These are phyloP conservation scores for Embiotoca jacksoni DNA, from an alignment of 2,113 vertebrate genomes.

Conservation along the genomic window DNA sequence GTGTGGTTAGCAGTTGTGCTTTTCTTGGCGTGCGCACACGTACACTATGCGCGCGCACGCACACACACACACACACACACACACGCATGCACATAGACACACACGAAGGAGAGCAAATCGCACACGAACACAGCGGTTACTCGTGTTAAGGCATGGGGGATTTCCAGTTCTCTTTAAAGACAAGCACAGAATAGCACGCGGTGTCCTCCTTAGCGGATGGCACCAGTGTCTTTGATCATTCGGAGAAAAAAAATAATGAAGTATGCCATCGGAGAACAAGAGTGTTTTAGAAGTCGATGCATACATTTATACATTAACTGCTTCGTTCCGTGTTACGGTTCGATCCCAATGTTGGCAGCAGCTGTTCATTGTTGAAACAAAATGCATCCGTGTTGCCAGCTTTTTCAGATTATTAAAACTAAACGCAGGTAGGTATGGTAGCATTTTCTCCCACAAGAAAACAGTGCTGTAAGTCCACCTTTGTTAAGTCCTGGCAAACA, in stretches of 20 bases:
- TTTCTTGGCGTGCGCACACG: constrained; percentile 36
- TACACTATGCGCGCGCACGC: constrained; percentile 30
- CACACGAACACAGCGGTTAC: constrained; percentile 3
- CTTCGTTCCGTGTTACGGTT: no score
- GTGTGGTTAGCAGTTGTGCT: constrained; percentile 61
- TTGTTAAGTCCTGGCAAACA: neutral
- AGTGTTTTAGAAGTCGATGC: neutral
- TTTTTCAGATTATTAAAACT: constrained; percentile 1
- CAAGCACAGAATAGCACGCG: constrained; percentile 41
- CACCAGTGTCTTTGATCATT: neutral
- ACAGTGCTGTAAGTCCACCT: neutral
- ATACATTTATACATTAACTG: no score
- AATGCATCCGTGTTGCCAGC: neutral
- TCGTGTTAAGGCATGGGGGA: constrained; percentile 31
- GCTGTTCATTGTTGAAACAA: constrained; percentile 5
- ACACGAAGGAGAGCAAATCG: neutral
- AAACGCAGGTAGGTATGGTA: neutral
- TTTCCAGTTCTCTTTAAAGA: constrained; percentile 60
- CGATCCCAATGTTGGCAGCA: neutral
- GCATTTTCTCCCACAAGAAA: neutral
- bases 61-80: no score
- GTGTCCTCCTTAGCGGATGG: constrained; percentile 7
- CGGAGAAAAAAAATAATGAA: neutral
- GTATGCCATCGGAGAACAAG: neutral
- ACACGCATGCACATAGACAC: constrained; percentile 1